Base-by-base conservation (phyloP, 2,888 invertebrate genomes). In the Uloborus plumipes region DNA sequence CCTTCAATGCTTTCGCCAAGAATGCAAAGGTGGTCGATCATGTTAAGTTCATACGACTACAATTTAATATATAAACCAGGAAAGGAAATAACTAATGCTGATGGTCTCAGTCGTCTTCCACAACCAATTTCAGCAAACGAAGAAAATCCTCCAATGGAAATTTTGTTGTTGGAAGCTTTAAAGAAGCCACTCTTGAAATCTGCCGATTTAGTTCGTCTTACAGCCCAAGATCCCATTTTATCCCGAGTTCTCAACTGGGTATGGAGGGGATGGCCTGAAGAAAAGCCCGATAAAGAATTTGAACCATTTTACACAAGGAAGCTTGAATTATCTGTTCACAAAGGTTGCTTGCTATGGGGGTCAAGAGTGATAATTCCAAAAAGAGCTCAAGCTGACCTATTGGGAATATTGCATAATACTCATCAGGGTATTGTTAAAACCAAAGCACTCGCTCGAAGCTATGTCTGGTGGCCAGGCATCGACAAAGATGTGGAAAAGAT, bases 11-110 rank as follows among this genome's bases (percentile, higher is more conserved):
- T 55, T 0, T 71, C 62, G 1, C 70, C 61, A 9, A n/a, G 70
- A 20, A 71, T 77, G 49, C 53, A 58, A 16, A 20, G 71, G 6
- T 77, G 9, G 77, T 31, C 77, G 7, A 70, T 77, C 26, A 39
- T 77, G 22, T 16, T 71, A 16, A 20, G n/a, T 14, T 22, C 49
- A 9, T 20, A 49, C 4, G n/a, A 67, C 18, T 67, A 67, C 18
- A 51, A 47, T 16, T 18, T 67, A 18, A 18, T 50, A 3, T 51
- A 67, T 50, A 49, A 51, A 51, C 67, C 50, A 50, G 47, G 49
- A 9, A 20, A 47, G 16, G 15, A 49, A 18, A n/a, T 50, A 49
- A 16, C 49, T 2, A 67, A 67, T 49, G 67, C 67, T 67, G 50
- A 67, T 11, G 67, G n/a, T 31, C 22, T 67, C 1, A 50, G 22